Conservation (phyloP, 2,888 invertebrate species). For the Darwinula stevensoni region DNA sequence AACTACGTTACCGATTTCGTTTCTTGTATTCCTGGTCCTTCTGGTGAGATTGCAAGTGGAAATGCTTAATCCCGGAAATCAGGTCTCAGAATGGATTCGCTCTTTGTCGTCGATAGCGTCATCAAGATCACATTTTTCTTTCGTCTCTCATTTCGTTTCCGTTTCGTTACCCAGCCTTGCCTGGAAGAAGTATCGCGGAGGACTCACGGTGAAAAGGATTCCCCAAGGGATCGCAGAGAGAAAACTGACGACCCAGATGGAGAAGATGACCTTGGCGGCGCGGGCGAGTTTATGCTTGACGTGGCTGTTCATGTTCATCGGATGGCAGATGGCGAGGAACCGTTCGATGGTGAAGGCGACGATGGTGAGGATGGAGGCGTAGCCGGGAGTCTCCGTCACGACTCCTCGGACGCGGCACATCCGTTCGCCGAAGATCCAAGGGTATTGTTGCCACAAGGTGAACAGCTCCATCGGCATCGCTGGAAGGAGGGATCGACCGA, state of each 20-base stretch:
- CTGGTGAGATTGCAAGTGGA: too few species aligned
- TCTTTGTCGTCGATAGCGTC: too few species aligned
- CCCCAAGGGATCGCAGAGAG: constrained; percentile 15
- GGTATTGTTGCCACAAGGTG: constrained; percentile 19
- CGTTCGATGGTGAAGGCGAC: constrained; percentile 20
- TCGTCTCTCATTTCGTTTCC: too few species aligned
- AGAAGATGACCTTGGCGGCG: constrained; percentile 16
- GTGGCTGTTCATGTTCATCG: constrained; percentile 12
- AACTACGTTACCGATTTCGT: too few species aligned
- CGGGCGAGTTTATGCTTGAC: constrained; percentile 13
- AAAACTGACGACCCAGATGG: constrained; percentile 18
- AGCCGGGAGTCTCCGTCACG: constrained; percentile 19
- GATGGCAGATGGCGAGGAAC: constrained; percentile 20
- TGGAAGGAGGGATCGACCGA: constrained; percentile 10
- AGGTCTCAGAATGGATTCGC: too few species aligned
- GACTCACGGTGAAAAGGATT: constrained; percentile 11
- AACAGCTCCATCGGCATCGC: constrained; percentile 19
- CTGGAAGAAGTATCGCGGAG: too few species aligned
- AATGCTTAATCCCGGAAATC: too few species aligned
- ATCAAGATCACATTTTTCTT: too few species aligned
- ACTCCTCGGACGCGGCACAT: constrained; percentile 19
- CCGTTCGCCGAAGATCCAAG: constrained; percentile 16
- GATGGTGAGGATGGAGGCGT: constrained; percentile 20
- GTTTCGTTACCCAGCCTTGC: too few species aligned
- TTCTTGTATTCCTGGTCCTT: too few species aligned